A percentile compares a stretch with the other conserved stretches of the same genome.
Conservation (phyloP, 2,888 invertebrate species). For the Leptinotarsa haldemani region DNA sequence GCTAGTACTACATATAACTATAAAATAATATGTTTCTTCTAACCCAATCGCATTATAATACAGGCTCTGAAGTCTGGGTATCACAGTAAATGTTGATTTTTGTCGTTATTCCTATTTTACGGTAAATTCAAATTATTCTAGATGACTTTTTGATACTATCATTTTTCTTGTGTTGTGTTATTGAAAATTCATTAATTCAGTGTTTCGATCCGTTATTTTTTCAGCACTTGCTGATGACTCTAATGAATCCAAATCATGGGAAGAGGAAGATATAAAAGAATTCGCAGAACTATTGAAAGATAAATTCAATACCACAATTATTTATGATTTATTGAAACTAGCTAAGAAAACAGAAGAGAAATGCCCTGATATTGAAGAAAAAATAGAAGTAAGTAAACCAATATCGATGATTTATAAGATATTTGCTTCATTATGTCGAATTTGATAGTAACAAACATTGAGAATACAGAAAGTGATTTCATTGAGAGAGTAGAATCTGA, state of each 20-base stretch:
- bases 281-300: conserved; percentile 24
- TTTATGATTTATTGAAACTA: conserved; percentile 29
- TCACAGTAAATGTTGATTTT: too few relatives aligned
- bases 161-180: too few relatives aligned
- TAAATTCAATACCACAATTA: conserved; percentile 39
- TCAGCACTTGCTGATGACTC: not conserved
- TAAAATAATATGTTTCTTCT: too few relatives aligned
- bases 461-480: not conserved
- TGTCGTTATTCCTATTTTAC: too few relatives aligned
- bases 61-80: too few relatives aligned
- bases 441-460: not conserved
- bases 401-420: too few relatives aligned
- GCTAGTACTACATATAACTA: too few relatives aligned
- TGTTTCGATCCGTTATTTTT: not conserved
- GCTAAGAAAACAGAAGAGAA: conserved; percentile 31
- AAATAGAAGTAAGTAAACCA: conserved; percentile 35
- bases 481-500: too few relatives aligned
- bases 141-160: too few relatives aligned
- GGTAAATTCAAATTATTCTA: too few relatives aligned
- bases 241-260: conserved; percentile 8
- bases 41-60: too few relatives aligned
- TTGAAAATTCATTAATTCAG: too few relatives aligned
- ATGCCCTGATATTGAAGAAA: conserved; percentile 40
- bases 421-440: not conserved
- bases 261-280: conserved; percentile 25